A percentile compares a stretch with the other conserved stretches of the same genome.
Conservation (phyloP, 2,113 vertebrate species). For the Ceyx cyanopectus region DNA sequence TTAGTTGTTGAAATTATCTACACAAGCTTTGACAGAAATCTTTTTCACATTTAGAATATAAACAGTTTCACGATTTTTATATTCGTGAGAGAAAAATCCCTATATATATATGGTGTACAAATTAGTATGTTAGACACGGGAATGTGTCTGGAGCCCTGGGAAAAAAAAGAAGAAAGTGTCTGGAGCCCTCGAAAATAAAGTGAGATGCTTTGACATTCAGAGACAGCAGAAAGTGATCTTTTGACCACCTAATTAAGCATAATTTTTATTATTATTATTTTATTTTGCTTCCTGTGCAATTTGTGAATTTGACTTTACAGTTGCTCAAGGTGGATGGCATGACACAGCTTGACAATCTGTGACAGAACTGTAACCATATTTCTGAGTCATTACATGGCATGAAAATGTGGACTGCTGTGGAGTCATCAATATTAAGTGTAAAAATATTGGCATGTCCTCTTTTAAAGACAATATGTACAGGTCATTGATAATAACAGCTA, state of each 20-base stretch:
- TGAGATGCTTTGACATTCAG: neutral
- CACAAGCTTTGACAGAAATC: neutral
- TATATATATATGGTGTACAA: neutral
- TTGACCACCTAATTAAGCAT: slow-evolving; percentile 18
- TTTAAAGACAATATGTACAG: neutral
- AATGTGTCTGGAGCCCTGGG: neutral
- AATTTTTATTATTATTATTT: neutral
- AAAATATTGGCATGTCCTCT: neutral
- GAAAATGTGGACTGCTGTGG: neutral
- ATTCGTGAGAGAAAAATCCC: neutral
- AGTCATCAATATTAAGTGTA: neutral
- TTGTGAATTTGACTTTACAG: neutral
- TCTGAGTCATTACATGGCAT: neutral
- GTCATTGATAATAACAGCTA: neutral
- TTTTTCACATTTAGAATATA: neutral
- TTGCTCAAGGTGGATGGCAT: neutral
- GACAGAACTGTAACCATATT: neutral
- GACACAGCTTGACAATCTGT: slow-evolving; percentile 10
- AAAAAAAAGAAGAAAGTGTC: neutral
- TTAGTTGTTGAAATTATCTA: neutral
- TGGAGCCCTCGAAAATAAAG: neutral
- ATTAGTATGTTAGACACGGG: neutral
- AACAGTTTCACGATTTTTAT: neutral
- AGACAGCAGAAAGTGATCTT: neutral
- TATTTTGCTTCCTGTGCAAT: neutral